Conservation (phyloP, 2,113 vertebrate species). For the Nannobrachium achirus region DNA sequence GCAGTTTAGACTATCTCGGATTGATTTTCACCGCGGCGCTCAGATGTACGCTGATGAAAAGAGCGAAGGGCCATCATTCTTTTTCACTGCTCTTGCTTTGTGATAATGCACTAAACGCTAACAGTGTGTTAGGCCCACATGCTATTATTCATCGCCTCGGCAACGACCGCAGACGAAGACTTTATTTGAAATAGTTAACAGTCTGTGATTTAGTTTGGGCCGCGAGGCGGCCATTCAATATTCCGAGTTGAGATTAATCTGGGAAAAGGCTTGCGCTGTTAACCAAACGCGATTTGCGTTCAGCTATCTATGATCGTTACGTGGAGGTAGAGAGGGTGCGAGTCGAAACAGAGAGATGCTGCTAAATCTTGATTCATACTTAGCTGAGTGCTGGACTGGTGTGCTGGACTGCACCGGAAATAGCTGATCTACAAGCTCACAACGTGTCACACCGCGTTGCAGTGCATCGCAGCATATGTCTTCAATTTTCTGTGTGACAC, state of each 20-base stretch:
- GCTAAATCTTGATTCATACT: too few species aligned
- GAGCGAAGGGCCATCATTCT: constrained; percentile 35
- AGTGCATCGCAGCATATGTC: too few species aligned
- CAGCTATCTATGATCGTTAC: too few species aligned
- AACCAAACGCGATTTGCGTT: background rate
- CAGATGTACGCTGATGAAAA: constrained; percentile 43
- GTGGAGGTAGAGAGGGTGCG: too few species aligned
- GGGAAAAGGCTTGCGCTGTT: background rate
- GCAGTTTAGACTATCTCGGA: constrained; percentile 30
- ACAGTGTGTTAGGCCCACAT: constrained; percentile 24
- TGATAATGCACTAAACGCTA: constrained; percentile 37
- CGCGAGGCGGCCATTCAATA: constrained; percentile 14
- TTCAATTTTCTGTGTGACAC: too few species aligned
- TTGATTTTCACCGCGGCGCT: constrained; percentile 47
- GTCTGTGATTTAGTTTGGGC: constrained; percentile 15
- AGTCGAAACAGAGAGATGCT: too few species aligned
- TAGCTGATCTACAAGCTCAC: too few species aligned
- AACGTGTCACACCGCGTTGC: too few species aligned
- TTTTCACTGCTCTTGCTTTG: constrained; percentile 32
- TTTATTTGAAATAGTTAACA: constrained; percentile 8
- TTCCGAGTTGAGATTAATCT: constrained; percentile 7
- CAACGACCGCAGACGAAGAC: constrained; percentile 27
- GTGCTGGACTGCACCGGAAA: too few species aligned
- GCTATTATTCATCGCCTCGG: constrained; percentile 39
- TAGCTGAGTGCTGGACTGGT: too few species aligned